These are phyloP conservation scores for Byasa hedistus DNA, from an alignment of 2,888 invertebrate species.

Conservation along the genomic window DNA sequence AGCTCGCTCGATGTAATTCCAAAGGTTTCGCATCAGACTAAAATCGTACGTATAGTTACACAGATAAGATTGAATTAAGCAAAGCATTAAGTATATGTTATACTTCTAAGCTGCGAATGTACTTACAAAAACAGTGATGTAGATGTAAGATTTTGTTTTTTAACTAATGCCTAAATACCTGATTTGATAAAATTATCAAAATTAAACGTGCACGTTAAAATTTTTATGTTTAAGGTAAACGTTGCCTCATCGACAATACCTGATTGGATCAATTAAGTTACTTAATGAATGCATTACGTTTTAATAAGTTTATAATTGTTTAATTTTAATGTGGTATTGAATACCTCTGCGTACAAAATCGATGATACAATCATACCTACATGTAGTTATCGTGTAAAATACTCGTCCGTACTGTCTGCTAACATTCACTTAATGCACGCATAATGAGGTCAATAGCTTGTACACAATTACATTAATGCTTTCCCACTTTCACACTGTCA, in stretches of 20 bases:
- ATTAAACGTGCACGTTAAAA: too few species aligned
- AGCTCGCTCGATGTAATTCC: not conserved
- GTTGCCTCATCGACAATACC: too few species aligned
- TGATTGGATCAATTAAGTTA: too few species aligned
- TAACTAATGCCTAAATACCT: too few species aligned
- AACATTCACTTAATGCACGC: constrained; percentile 14
- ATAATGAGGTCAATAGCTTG: constrained; percentile 18
- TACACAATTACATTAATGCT: constrained; percentile 19
- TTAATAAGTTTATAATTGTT: too few species aligned
- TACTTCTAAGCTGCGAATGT: not conserved
- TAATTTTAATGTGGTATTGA: not conserved
- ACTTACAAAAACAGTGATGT: too few species aligned
- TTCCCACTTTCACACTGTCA: constrained; percentile 20
- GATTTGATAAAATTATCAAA: too few species aligned
- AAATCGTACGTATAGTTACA: not conserved
- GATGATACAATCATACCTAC: not conserved
- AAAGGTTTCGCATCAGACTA: not conserved
- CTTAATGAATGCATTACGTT: too few species aligned
- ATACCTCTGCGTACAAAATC: not conserved
- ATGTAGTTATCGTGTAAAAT: not conserved
- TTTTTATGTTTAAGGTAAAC: too few species aligned
- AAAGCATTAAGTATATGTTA: not conserved
- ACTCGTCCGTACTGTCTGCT: not conserved
- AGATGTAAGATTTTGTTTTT: too few species aligned
- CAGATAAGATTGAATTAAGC: not conserved